Conservation (phyloP, 1,140 invertebrate genomes). For the Brachionus rubens region DNA sequence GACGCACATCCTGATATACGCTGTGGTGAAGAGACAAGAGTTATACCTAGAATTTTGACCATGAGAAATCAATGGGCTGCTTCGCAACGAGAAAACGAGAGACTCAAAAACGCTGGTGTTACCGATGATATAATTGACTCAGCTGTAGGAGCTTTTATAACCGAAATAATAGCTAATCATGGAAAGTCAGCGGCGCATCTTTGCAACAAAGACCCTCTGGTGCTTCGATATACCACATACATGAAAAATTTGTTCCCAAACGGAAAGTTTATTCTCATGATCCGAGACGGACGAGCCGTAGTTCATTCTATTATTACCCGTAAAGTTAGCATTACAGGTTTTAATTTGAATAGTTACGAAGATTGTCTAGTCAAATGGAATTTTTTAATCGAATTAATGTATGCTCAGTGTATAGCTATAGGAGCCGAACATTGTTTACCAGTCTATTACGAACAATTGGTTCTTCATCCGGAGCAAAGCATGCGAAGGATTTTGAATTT, state of each 20-base stretch:
- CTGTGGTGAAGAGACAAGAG: constrained; percentile 94
- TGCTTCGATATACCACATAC: constrained; percentile 86
- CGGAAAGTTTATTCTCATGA: constrained; percentile 94
- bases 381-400: constrained; percentile 86
- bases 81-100: constrained; percentile 76
- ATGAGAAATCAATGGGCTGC: constrained; percentile 87
- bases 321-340: constrained; percentile 94
- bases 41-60: constrained; percentile 81
- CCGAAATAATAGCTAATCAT: constrained; percentile 75
- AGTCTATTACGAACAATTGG: constrained; percentile 92
- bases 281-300: constrained; percentile 91
- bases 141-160: constrained; percentile 89
- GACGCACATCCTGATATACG: constrained; percentile 96
- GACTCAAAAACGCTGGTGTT: constrained; percentile 79
- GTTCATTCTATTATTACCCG: constrained; percentile 96
- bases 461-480: constrained; percentile 83
- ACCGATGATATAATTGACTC: constrained; percentile 85
- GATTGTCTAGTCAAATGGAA: constrained; percentile 95
- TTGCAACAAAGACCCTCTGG: constrained; percentile 98
- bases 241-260: constrained; percentile 67
- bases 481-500: constrained; percentile 85
- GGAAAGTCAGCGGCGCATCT: constrained; percentile 81
- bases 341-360: constrained; percentile 85
- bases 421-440: constrained; percentile 79
- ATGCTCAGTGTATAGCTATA: constrained; percentile 81